Conservation (phyloP, 1,140 invertebrate species). For the Physella acuta region DNA sequence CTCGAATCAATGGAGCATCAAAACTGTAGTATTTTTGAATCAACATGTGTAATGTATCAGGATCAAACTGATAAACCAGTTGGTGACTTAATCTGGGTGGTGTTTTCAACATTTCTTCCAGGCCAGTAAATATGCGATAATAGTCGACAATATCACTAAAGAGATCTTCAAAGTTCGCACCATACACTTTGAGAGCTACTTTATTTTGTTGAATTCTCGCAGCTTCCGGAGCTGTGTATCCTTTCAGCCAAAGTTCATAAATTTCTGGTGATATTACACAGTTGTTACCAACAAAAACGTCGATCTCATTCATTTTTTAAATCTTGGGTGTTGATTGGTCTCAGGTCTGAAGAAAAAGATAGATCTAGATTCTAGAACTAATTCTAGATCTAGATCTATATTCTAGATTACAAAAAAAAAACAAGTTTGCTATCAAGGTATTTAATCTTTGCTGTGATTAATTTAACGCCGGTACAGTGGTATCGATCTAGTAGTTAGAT, state of each 20-base stretch:
- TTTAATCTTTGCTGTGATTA: too few relatives aligned
- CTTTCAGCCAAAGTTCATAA: constrained; percentile 90
- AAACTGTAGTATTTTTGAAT: constrained; percentile 95
- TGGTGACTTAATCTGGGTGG: constrained; percentile 85
- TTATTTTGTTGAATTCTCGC: constrained; percentile 77
- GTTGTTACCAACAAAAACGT: constrained; percentile 93
- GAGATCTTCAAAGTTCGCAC: constrained; percentile 79
- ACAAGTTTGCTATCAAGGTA: too few relatives aligned
- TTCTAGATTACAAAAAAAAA: too few relatives aligned
- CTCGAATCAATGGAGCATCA: constrained; percentile 84
- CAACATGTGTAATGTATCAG: constrained; percentile 79
- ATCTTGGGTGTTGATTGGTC: too few relatives aligned
- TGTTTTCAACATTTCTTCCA: constrained; percentile 82
- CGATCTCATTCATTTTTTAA: constrained; percentile 68
- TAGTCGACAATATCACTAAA: constrained; percentile 88
- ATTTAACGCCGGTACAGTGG: too few relatives aligned
- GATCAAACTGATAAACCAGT: constrained; percentile 86
- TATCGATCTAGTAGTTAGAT: too few relatives aligned
- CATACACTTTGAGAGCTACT: constrained; percentile 72
- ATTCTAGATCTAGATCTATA: too few relatives aligned
- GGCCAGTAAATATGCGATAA: constrained; percentile 78
- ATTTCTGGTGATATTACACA: constrained; percentile 90
- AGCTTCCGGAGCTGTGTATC: constrained; percentile 83
- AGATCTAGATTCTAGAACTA: too few relatives aligned
- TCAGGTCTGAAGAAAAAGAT: too few relatives aligned